A percentile compares a stretch with the other conserved stretches of the same genome.
Conservation (phyloP, 92 coral and sea anemone species). For the Zoanthus solanderi region DNA sequence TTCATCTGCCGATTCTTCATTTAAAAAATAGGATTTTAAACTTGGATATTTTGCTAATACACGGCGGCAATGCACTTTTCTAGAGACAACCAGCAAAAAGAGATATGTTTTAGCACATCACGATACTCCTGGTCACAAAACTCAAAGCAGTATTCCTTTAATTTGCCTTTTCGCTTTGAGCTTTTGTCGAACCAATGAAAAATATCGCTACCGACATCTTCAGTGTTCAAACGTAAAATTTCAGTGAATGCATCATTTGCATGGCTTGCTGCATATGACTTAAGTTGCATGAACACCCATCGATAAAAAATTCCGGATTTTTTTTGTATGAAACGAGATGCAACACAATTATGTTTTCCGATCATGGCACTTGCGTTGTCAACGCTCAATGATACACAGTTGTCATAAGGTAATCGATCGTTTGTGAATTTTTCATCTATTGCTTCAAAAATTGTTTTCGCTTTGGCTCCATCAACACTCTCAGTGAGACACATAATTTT, state of each 20-base stretch:
- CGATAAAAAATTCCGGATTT: slow-evolving; percentile 32
- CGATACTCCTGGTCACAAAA: slow-evolving; percentile 54
- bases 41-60: slow-evolving; percentile 47
- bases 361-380: slow-evolving; percentile 64
- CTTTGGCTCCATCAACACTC: slow-evolving; percentile 59
- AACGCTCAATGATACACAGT: slow-evolving; percentile 42
- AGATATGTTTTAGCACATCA: slow-evolving; percentile 51
- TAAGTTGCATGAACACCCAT: slow-evolving; percentile 62
- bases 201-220: slow-evolving; percentile 48
- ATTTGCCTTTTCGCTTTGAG: slow-evolving; percentile 50
- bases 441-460: slow-evolving; percentile 39
- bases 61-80: slow-evolving; percentile 46
- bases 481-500: slow-evolving; percentile 56
- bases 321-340: slow-evolving; percentile 45
- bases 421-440: slow-evolving; percentile 53
- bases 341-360: slow-evolving; percentile 52
- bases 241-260: slow-evolving; percentile 33
- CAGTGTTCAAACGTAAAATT: slow-evolving; percentile 37
- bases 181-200: slow-evolving; percentile 61
- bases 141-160: slow-evolving; percentile 38
- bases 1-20: slow-evolving; percentile 49
- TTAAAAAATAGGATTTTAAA: slow-evolving; percentile 42
- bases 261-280: slow-evolving; percentile 51
- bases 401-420: slow-evolving; percentile 42
- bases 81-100: slow-evolving; percentile 45